A percentile compares a stretch with the other conserved stretches of the same genome.
These are phyloP conservation scores for Lithosia quadra DNA, from an alignment of 2,888 invertebrate species.

Conservation along the genomic window DNA sequence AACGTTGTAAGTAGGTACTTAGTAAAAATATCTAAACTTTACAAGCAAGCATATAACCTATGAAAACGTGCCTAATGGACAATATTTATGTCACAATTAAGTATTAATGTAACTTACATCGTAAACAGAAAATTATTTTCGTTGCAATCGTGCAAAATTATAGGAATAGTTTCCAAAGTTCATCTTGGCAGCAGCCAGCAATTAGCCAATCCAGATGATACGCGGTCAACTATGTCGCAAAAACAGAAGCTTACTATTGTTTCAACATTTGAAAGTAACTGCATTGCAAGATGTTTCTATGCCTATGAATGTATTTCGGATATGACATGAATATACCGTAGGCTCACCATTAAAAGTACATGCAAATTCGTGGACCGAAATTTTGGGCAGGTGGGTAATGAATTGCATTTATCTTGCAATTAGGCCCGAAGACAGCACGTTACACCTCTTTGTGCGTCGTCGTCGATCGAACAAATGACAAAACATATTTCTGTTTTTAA, in stretches of 20 bases:
- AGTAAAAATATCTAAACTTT: too few species aligned
- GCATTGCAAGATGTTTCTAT: slow-evolving; percentile 29
- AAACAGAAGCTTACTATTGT: slow-evolving; percentile 41
- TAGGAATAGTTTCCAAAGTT: slow-evolving; percentile 19
- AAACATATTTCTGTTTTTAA: too few species aligned
- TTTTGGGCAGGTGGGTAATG: background rate
- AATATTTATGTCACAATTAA: background rate
- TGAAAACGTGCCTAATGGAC: too few species aligned
- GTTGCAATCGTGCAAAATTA: background rate
- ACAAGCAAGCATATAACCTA: background rate
- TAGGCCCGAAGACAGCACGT: too few species aligned
- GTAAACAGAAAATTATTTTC: background rate
- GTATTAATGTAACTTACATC: background rate
- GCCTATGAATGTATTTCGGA: background rate
- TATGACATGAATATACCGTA: background rate
- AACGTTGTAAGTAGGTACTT: too few species aligned
- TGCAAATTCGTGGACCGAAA: too few species aligned
- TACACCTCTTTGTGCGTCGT: too few species aligned
- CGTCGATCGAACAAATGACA: too few species aligned
- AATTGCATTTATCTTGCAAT: too few species aligned
- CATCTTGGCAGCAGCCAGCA: slow-evolving; percentile 29
- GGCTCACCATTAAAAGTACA: background rate
- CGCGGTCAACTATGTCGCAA: slow-evolving; percentile 32
- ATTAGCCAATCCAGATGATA: slow-evolving; percentile 37
- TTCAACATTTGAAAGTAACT: slow-evolving; percentile 40